Conservation (phyloP, 2,113 vertebrate species). For the Thinocorus orbignyianus region DNA sequence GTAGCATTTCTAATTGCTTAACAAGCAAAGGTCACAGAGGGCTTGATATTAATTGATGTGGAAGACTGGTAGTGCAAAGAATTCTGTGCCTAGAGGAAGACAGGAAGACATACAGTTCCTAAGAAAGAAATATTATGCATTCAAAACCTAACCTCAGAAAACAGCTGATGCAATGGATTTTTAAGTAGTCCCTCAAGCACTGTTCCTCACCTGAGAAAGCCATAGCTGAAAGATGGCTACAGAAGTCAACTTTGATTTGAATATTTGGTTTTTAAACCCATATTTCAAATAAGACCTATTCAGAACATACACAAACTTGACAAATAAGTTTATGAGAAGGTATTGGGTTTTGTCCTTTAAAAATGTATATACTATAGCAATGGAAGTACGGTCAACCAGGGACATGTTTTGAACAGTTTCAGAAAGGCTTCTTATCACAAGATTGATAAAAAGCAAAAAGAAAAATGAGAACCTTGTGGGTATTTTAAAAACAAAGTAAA, state of each 20-base stretch:
- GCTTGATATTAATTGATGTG: not conserved
- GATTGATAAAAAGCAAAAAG: not conserved
- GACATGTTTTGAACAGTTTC: not conserved
- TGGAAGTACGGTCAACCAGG: not conserved
- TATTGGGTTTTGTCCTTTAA: not conserved
- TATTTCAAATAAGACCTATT: not conserved
- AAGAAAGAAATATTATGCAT: not conserved
- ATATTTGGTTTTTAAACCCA: not conserved
- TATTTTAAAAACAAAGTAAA: not conserved
- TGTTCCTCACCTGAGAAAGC: not conserved
- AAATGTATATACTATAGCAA: not conserved
- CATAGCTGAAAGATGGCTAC: not conserved
- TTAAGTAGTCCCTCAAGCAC: not conserved
- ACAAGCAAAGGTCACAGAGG: not conserved
- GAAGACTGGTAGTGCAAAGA: not conserved
- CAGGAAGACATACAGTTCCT: not conserved
- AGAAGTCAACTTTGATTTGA: not conserved
- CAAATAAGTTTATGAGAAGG: not conserved
- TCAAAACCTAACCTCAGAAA: not conserved
- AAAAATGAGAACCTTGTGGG: not conserved
- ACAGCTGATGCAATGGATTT: not conserved
- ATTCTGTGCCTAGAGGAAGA: not conserved
- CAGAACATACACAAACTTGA: not conserved
- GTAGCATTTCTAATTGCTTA: not conserved
- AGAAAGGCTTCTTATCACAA: not conserved